Evolutionary conservation across 2,888 invertebrate genomes (phyloP).

Genomic region (Lordiphosa andalusiaca): DNA sequence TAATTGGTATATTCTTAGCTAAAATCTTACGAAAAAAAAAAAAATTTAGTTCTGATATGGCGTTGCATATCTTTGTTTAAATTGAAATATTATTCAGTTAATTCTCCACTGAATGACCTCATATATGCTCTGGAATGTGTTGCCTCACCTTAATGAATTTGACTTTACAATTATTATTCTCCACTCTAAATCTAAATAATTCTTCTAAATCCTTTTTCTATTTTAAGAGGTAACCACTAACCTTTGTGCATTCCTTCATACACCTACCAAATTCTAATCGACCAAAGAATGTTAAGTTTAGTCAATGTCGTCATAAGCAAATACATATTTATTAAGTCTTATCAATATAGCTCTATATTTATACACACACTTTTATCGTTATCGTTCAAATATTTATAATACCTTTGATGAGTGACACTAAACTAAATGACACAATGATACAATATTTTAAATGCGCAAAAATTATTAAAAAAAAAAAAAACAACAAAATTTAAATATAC

Average conservation of each 20-base stretch:
- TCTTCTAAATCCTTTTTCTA: slow-evolving; percentile 1
- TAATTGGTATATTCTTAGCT: too few relatives aligned
- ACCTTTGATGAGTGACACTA: slow-evolving; percentile 15
- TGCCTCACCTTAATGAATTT: too few relatives aligned
- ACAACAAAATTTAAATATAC: slow-evolving; percentile 54
- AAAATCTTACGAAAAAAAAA: too few relatives aligned
- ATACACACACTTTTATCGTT: slow-evolving; percentile 28
- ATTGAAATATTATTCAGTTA: too few relatives aligned
- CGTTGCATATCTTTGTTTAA: too few relatives aligned
- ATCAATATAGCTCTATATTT: slow-evolving; percentile 24
- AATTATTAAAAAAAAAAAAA: background rate
- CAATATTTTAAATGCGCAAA: background rate
- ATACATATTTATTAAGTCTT: slow-evolving; percentile 26
- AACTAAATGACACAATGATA: slow-evolving; percentile 1
- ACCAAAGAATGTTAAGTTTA: slow-evolving; percentile 32
- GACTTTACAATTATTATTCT: too few relatives aligned
- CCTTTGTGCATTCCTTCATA: slow-evolving; percentile 42
- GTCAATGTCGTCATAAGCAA: slow-evolving; percentile 58
- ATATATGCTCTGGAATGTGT: too few relatives aligned
- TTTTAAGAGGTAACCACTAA: slow-evolving; percentile 38
- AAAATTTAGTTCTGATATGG: too few relatives aligned
- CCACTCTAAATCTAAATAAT: background rate
- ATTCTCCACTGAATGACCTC: too few relatives aligned
- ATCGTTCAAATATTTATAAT: slow-evolving; percentile 54
- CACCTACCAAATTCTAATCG: background rate